Percentiles rank a stretch among this genome's conserved stretches.
phyloP scores from a whole-genome alignment of 2,888 invertebrate genomes.

The Chymomyza procnemis region DNA sequence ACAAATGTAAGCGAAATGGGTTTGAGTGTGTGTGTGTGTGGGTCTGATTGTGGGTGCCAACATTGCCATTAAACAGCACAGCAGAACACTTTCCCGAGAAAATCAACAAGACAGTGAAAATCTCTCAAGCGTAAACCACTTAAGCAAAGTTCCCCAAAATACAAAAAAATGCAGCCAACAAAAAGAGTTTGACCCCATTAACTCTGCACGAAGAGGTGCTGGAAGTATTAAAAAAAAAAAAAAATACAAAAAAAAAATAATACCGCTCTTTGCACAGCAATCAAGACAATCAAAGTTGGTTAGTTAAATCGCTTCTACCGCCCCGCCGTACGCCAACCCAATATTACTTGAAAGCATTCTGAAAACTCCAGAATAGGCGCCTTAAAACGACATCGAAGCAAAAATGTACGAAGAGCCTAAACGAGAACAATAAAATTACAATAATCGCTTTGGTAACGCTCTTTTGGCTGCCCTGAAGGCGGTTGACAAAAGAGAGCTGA shows the following conservation, averaged over 20 bases:
- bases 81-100: slow-evolving; percentile 57
- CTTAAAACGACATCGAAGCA: no score
- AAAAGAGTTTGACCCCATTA: slow-evolving; percentile 64
- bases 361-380: background rate
- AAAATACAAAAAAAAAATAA: background rate
- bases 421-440: slow-evolving; percentile 68
- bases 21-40: background rate
- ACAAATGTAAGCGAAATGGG: background rate
- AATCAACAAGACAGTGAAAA: slow-evolving; percentile 23
- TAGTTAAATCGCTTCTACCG: background rate
- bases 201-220: slow-evolving; percentile 36
- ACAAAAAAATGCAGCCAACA: slow-evolving; percentile 14
- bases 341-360: background rate
- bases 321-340: background rate
- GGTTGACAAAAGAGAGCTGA: background rate
- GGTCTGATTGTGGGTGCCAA: background rate
- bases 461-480: slow-evolving; percentile 9
- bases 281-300: background rate
- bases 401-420: slow-evolving; percentile 1
- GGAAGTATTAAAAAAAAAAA: slow-evolving; percentile 23
- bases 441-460: slow-evolving; percentile 60
- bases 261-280: background rate
- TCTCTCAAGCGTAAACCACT: slow-evolving; percentile 60
- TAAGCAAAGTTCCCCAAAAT: slow-evolving; percentile 19
- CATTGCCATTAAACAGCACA: background rate